Percentiles rank a stretch among this genome's conserved stretches.
phyloP scores from a whole-genome alignment of 2,888 invertebrate genomes.

The Sesia apiformis region DNA sequence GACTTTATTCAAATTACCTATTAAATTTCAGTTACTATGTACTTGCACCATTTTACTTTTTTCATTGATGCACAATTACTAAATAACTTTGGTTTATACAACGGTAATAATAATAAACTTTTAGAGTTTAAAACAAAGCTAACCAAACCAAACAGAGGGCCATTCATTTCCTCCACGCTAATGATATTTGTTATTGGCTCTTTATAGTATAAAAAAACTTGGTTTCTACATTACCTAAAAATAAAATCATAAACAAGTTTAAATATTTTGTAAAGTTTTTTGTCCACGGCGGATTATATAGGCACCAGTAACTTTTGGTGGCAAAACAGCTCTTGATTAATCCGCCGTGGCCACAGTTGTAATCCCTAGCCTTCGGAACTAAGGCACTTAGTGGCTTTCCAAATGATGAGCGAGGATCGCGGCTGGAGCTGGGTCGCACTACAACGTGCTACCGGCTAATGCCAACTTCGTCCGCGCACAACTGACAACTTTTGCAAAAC shows the following conservation, averaged over 20 bases:
- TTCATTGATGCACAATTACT: no score
- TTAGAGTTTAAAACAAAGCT: no score
- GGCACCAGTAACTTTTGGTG: background rate
- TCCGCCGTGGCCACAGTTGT: slow-evolving; percentile 7
- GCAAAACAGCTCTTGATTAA: slow-evolving; percentile 11
- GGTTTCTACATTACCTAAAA: no score
- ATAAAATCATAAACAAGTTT: background rate
- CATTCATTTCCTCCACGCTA: no score
- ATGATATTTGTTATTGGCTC: no score
- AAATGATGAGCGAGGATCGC: slow-evolving; percentile 1
- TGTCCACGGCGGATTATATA: background rate
- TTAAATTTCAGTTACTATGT: no score
- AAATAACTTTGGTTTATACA: no score
- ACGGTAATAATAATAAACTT: no score
- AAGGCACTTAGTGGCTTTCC: slow-evolving; percentile 12
- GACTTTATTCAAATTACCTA: background rate
- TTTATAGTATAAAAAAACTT: no score
- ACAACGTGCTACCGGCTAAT: background rate
- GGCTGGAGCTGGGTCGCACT: background rate
- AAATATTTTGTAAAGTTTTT: background rate
- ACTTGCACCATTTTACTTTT: no score
- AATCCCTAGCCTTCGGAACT: slow-evolving; percentile 8
- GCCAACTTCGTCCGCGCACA: background rate
- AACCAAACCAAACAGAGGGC: no score
- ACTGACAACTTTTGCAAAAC: background rate